Evolutionary conservation across 2,888 invertebrate species (phyloP).

Genomic region (Morpho deidamia): DNA sequence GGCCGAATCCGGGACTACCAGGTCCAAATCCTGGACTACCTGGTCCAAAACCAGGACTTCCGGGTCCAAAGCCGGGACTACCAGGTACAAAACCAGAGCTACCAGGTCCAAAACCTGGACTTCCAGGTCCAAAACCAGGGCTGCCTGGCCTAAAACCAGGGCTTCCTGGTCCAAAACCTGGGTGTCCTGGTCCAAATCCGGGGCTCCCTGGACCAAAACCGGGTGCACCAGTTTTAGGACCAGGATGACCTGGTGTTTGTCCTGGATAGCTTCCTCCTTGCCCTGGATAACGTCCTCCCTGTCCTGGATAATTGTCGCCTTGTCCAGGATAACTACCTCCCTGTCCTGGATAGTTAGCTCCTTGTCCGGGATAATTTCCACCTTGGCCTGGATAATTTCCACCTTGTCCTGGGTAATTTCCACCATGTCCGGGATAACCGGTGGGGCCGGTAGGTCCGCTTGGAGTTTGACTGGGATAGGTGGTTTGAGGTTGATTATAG

Average conservation of each 20-base stretch:
- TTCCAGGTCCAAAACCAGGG: too few relatives aligned
- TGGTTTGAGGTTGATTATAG: conserved; percentile 13
- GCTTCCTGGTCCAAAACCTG: conserved; percentile 35
- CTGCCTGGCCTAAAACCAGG: conserved; percentile 24
- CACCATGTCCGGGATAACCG: conserved; percentile 19
- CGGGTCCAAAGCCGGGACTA: too few relatives aligned
- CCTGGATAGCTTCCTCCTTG: conserved; percentile 27
- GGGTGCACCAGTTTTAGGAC: conserved; percentile 20
- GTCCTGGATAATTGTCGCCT: conserved; percentile 14
- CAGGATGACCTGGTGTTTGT: conserved; percentile 30
- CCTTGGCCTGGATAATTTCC: conserved; percentile 21
- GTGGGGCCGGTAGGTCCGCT: conserved; percentile 23
- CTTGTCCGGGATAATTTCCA: conserved; percentile 16
- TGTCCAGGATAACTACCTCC: conserved; percentile 37
- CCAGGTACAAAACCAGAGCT: conserved; percentile 21
- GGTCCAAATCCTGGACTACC: conserved; percentile 17
- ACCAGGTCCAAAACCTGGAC: too few relatives aligned
- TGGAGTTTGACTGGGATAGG: conserved; percentile 28
- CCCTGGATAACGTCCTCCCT: conserved; percentile 25
- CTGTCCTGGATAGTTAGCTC: conserved; percentile 29
- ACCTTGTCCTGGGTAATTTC: conserved; percentile 37
- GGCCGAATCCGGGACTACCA: conserved; percentile 33
- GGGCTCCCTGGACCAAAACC: conserved; percentile 6
- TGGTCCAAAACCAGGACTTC: too few relatives aligned
- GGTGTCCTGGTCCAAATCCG: conserved; percentile 13